Percentiles rank a stretch among this genome's conserved stretches.
Conservation (phyloP, 2,797 vertebrate genomes). For the Channallabes apus region DNA sequence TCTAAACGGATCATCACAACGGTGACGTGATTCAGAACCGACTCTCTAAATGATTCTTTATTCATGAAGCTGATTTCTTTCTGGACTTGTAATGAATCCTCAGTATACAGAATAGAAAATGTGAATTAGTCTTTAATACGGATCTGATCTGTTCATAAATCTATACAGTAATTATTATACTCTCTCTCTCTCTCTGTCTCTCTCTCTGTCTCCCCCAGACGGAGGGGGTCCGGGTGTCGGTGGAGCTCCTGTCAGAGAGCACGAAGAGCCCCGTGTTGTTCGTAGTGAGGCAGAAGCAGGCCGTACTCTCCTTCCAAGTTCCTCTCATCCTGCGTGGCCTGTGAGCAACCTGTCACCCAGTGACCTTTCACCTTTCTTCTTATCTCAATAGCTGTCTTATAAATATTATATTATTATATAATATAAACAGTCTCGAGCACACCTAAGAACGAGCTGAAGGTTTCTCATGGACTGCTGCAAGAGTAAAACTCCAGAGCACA, state of each 20-base stretch:
- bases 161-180: not conserved
- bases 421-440: not conserved
- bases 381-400: not conserved
- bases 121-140: no score
- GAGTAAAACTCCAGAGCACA: not conserved
- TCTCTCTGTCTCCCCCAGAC: slow-evolving; percentile 70
- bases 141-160: not conserved
- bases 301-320: slow-evolving; percentile 94
- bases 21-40: not conserved
- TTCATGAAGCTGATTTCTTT: no score
- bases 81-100: no score
- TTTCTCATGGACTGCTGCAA: not conserved
- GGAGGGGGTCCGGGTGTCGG: slow-evolving; percentile 89
- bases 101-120: no score
- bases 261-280: slow-evolving; percentile 85
- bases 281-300: slow-evolving; percentile 93
- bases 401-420: not conserved
- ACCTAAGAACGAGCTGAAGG: no score
- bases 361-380: not conserved
- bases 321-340: slow-evolving; percentile 93
- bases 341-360: slow-evolving; percentile 76
- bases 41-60: not conserved
- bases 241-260: slow-evolving; percentile 81
- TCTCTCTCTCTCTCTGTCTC: not conserved
- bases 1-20: not conserved